Base-by-base conservation (phyloP, 2,888 invertebrate genomes). In the Microctonus brassicae region DNA sequence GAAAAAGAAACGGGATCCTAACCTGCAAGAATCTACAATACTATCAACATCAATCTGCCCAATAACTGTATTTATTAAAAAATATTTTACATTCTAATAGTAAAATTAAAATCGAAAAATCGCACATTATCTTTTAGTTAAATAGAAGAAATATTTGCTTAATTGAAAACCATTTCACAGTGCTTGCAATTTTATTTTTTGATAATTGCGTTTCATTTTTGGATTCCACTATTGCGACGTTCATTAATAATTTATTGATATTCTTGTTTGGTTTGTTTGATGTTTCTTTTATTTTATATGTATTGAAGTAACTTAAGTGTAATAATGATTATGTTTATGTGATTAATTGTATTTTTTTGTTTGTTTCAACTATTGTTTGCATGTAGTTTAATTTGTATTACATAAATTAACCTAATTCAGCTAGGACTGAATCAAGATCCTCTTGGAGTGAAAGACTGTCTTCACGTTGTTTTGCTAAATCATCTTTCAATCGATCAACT, bases 401-500 rank as follows among this genome's bases (percentile, higher is more conserved):
- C 2, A 74, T 24, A 64, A 67, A 69, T 76, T 91, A 95, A 82
- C 95, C 95, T 82, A 96, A 90, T 88, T 96, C 96, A 42, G 95
- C 94, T 75, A 96, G 91, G 24, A 96, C 93, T 4, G 95, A 94
- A 87, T 96, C 95, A 73, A 97, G 88, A 87, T 97, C 96, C 81
- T 94, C 93, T 88, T 96, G 94, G 60, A 96, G 88, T 53, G 91
- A 89, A 60, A 91, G 89, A 7, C 95, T 94, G 87, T 94, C 92
- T 80, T 95, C 95, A 79, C 94, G 92, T 80, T 95, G 95, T 83
- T 94, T 94, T 68, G 93, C 91, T 58, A 96, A 91, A 83, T 96
- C 95, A 84, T 96, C 96, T 86, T 95, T 95, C 72, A 96, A 88
- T 82, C 95, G 90, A 87, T 96, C 96, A 0, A 96, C 95, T 84